Percentiles rank a stretch among this genome's conserved stretches.
Conservation (phyloP, 2,888 invertebrate species). For the Emmelina monodactyla region DNA sequence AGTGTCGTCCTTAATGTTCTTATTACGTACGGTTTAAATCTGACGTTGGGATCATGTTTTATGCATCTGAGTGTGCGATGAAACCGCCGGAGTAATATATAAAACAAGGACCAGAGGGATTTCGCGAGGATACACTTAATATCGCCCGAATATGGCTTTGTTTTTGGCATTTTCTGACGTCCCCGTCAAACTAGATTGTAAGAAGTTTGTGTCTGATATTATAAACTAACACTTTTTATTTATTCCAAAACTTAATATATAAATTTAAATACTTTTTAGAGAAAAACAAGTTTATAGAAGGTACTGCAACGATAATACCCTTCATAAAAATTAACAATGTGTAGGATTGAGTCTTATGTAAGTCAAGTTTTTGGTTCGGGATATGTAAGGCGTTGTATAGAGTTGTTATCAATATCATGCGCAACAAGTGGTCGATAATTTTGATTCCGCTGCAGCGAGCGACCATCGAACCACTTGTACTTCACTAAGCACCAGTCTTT, state of each 20-base stretch:
- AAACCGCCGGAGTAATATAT: slow-evolving; percentile 55
- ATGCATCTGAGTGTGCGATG: slow-evolving; percentile 60
- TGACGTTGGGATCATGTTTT: slow-evolving; percentile 62
- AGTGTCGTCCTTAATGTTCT: slow-evolving; percentile 48
- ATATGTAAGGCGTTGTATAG: too few relatives aligned
- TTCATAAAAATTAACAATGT: too few relatives aligned
- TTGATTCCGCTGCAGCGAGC: slow-evolving; percentile 49
- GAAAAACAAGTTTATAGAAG: too few relatives aligned
- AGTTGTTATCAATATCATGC: slow-evolving; percentile 59
- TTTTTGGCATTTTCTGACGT: slow-evolving; percentile 29
- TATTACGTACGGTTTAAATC: slow-evolving; percentile 64
- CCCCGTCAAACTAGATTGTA: too few relatives aligned
- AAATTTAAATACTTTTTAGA: too few relatives aligned
- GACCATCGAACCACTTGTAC: slow-evolving; percentile 22
- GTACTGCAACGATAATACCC: too few relatives aligned
- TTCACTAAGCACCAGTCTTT: slow-evolving; percentile 27
- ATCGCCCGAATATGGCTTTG: slow-evolving; percentile 35
- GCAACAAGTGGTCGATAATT: slow-evolving; percentile 65
- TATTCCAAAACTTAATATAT: too few relatives aligned
- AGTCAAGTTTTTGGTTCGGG: too few relatives aligned
- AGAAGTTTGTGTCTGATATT: too few relatives aligned
- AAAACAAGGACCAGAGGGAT: slow-evolving; percentile 42
- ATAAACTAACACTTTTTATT: too few relatives aligned
- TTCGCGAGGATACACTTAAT: slow-evolving; percentile 49
- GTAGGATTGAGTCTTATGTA: too few relatives aligned